Evolutionary conservation across 2,797 vertebrate species (phyloP), one percentile per base, ranked within the genome.

Genomic region (Glossophaga mutica): DNA sequence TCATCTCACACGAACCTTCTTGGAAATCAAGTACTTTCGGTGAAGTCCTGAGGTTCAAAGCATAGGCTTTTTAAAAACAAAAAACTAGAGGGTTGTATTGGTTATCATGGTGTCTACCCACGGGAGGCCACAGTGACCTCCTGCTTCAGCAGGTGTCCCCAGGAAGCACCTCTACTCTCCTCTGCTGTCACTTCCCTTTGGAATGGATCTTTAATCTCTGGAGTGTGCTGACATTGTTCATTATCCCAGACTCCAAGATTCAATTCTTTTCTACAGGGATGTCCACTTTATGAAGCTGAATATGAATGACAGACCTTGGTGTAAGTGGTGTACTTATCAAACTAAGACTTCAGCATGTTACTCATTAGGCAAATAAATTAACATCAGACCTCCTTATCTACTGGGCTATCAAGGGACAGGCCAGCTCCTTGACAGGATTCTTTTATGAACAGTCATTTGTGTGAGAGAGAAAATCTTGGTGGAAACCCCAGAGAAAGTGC

Each of bases 301-400:
- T 83, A 76, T 79, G 95, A 96, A 94, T 67, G 85, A 92, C 97
- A 97, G 95, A 89, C 55, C 87, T 94, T 89, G 92, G 90, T 95
- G 22, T 96, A 97, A 97, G 90, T 78, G 71, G 71, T 52, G 22
- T 37, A 90, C 90, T 97, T 97, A 97, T 93, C 91, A 94, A 94
- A 73, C 88, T 62, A 82, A 91, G 92, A 94, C 59, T 84, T 96
- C 90, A 85, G 78, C 78, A 32, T 87, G 90, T 95, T 95, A 96
- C 89, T 97, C 95, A 97, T 97, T 97, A 97, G 67, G 79, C 91
- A 96, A 94, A 96, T 96, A 90, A 97, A 97, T 97, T 94, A 95
- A 94, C 55, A 88, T 95, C 96, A 95, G 59, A 39, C n/a, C 55
- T 95, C 70, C 59, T 97, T 96, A 97, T 92, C 96, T 88, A 26